A percentile compares a stretch with the other conserved stretches of the same genome.
Conservation (phyloP, 2,113 vertebrate genomes). For the Emydocephalus ijimae region DNA sequence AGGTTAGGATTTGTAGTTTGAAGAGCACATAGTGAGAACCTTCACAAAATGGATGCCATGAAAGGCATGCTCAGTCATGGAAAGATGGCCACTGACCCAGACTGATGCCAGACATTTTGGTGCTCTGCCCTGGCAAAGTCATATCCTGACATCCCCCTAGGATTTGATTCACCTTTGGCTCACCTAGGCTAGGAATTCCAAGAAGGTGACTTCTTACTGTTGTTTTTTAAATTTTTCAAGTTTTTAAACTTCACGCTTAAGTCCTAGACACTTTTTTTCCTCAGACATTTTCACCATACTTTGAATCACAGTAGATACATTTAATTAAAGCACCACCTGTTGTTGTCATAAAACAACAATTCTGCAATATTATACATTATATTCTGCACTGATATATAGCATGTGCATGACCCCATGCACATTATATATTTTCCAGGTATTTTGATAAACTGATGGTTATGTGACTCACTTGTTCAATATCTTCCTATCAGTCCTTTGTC, state of each 20-base stretch:
- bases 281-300: background rate
- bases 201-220: background rate
- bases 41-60: background rate
- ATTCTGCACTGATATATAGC: background rate
- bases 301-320: background rate
- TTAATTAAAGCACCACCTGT: background rate
- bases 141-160: background rate
- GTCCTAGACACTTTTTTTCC: background rate
- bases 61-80: background rate
- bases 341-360: background rate
- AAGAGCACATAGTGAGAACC: background rate
- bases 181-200: background rate
- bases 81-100: background rate
- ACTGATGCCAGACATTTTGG: background rate
- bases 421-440: background rate
- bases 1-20: background rate
- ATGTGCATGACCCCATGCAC: no score
- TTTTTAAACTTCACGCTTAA: background rate
- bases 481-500: background rate
- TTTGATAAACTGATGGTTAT: background rate
- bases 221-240: background rate
- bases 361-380: background rate
- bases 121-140: background rate
- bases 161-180: background rate
- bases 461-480: background rate